Evolutionary conservation across 2,797 vertebrate genomes (phyloP).

Genomic region (Lerista edwardsae): DNA sequence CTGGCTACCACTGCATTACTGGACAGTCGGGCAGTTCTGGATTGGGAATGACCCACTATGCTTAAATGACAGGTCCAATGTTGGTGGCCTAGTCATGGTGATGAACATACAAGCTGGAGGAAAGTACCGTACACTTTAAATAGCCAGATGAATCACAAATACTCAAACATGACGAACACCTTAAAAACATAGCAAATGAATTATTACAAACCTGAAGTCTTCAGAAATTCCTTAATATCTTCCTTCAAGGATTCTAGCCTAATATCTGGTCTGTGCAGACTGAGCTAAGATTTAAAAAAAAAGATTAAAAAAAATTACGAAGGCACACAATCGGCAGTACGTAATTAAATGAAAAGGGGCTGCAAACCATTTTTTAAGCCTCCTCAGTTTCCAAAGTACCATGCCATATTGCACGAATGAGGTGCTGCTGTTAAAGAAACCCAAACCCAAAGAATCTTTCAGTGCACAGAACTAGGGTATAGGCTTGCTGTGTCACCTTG

Average conservation of each 20-base stretch:
- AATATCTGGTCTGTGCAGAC: constrained; percentile 92
- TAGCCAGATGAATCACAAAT: neutral
- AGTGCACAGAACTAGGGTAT: neutral
- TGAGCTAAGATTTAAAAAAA: constrained; percentile 77
- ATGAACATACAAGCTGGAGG: neutral
- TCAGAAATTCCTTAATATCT: constrained; percentile 92
- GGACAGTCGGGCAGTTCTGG: no score
- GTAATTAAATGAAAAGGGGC: neutral
- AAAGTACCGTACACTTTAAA: neutral
- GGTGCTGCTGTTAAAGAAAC: neutral
- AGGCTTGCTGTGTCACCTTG: no score
- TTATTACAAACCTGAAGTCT: constrained; percentile 85
- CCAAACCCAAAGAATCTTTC: neutral
- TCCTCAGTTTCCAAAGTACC: neutral
- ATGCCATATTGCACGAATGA: neutral
- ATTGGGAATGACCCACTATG: neutral
- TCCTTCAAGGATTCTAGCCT: constrained; percentile 93
- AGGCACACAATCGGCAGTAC: neutral
- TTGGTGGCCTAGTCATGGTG: neutral
- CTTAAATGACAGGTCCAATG: neutral
- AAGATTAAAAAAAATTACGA: neutral
- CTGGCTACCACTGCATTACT: no score
- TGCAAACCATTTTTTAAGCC: neutral
- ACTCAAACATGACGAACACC: neutral
- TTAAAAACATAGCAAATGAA: constrained; percentile 9